phyloP scores from a whole-genome alignment of 2,113 vertebrate species.

The Amphiprion ocellaris region DNA sequence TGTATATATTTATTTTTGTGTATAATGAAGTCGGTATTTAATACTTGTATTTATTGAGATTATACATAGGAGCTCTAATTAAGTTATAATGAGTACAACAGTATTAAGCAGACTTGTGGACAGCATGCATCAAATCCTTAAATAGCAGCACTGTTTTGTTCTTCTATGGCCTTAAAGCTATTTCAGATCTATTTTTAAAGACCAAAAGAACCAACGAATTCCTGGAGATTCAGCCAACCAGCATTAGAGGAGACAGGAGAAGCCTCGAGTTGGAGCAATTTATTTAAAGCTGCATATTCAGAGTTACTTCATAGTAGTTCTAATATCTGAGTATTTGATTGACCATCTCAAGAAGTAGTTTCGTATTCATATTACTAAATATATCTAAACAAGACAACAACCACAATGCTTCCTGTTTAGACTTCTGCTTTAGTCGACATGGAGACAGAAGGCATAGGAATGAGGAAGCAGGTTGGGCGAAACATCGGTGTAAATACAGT shows the following conservation, averaged over 20 bases:
- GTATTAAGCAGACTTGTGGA: no score
- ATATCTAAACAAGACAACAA: conserved; percentile 18
- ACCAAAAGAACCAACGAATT: neutral
- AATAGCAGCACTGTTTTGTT: neutral
- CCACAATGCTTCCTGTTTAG: conserved; percentile 35
- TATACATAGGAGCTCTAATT: no score
- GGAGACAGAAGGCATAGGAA: conserved; percentile 14
- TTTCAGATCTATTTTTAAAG: neutral
- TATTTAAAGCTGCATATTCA: neutral
- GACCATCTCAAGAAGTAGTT: neutral
- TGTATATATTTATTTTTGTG: no score
- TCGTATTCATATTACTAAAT: neutral
- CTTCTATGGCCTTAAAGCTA: no score
- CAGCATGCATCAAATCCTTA: neutral
- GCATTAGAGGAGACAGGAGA: no score
- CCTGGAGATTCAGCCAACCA: neutral
- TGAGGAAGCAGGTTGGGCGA: conserved; percentile 42
- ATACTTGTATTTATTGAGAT: no score
- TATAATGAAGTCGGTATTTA: no score
- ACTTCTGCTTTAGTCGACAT: neutral
- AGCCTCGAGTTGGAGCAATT: neutral
- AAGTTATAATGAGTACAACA: no score
- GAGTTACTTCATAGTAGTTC: neutral
- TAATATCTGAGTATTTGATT: neutral
- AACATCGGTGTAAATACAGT: conserved; percentile 39